Conservation (phyloP, 2,888 invertebrate genomes). For the Microplitis manilae region DNA sequence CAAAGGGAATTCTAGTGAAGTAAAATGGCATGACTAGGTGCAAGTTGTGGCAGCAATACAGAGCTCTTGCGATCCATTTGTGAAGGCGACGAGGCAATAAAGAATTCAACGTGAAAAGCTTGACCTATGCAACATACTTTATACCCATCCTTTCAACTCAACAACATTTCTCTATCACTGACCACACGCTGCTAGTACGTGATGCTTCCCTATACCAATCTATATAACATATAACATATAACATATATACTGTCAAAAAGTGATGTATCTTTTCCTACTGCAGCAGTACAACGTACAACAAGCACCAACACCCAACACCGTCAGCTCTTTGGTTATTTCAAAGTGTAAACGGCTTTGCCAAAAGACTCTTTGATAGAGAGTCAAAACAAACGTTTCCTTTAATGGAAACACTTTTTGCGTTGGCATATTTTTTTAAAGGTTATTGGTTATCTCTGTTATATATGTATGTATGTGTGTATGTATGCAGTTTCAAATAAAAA, state of each 20-base stretch:
- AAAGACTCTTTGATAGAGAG: slow-evolving; percentile 18
- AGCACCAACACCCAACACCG: not conserved
- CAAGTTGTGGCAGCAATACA: slow-evolving; percentile 23
- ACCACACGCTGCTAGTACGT: slow-evolving; percentile 16
- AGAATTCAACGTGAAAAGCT: slow-evolving; percentile 42
- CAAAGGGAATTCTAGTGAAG: slow-evolving; percentile 23
- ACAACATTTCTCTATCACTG: slow-evolving; percentile 19
- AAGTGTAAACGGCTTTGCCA: slow-evolving; percentile 26
- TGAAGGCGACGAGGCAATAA: slow-evolving; percentile 41
- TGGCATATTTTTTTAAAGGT: slow-evolving; percentile 8
- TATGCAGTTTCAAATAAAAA: too few relatives aligned
- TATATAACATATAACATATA: not conserved
- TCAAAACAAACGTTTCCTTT: slow-evolving; percentile 1
- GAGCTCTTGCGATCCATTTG: slow-evolving; percentile 35
- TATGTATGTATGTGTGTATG: too few relatives aligned
- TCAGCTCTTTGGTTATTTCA: slow-evolving; percentile 32
- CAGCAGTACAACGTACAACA: not conserved
- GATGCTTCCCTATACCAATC: not conserved
- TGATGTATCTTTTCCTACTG: not conserved
- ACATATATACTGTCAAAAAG: not conserved
- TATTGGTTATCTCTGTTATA: not conserved
- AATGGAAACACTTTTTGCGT: not conserved
- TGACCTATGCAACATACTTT: slow-evolving; percentile 34
- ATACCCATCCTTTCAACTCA: slow-evolving; percentile 32
- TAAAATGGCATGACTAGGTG: slow-evolving; percentile 32